These are phyloP conservation scores for Cygnus buccinator DNA, from an alignment of 2,113 vertebrate species.

Conservation along the genomic window DNA sequence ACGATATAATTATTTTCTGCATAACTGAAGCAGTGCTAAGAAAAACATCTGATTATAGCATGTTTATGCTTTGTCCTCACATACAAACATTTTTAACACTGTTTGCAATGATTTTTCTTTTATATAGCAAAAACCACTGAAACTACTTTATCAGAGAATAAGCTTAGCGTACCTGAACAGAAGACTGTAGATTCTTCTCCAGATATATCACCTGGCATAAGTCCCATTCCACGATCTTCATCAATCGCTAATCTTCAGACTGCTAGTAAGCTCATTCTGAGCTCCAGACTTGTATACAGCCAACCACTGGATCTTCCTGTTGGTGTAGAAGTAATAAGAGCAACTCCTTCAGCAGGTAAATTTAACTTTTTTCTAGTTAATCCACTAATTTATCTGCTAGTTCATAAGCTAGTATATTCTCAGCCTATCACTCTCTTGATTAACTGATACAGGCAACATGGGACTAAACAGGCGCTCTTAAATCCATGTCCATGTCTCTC, in stretches of 20 bases:
- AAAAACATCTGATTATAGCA: background rate
- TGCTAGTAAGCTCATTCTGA: constrained; percentile 97
- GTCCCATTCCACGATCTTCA: constrained; percentile 90
- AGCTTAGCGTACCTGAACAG: constrained; percentile 84
- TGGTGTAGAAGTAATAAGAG: constrained; percentile 93
- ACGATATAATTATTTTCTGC: background rate
- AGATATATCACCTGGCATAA: constrained; percentile 83
- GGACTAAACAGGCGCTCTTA: background rate
- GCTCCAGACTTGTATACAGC: constrained; percentile 93
- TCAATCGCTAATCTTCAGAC: constrained; percentile 97
- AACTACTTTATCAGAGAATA: constrained; percentile 79
- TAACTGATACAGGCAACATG: background rate
- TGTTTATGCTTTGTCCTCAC: background rate
- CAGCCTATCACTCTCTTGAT: background rate
- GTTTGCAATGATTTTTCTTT: background rate
- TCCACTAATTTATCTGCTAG: background rate
- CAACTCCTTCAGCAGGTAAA: constrained; percentile 95
- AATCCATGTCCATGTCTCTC: background rate
- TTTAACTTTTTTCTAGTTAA: background rate
- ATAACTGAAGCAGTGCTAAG: background rate
- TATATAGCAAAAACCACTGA: constrained; percentile 74
- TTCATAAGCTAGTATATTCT: background rate
- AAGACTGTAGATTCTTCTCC: constrained; percentile 86
- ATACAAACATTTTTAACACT: background rate
- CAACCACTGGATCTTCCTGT: constrained; percentile 89